These are phyloP conservation scores for Eristalinus sepulchralis DNA, from an alignment of 2,888 invertebrate species.

Conservation along the genomic window DNA sequence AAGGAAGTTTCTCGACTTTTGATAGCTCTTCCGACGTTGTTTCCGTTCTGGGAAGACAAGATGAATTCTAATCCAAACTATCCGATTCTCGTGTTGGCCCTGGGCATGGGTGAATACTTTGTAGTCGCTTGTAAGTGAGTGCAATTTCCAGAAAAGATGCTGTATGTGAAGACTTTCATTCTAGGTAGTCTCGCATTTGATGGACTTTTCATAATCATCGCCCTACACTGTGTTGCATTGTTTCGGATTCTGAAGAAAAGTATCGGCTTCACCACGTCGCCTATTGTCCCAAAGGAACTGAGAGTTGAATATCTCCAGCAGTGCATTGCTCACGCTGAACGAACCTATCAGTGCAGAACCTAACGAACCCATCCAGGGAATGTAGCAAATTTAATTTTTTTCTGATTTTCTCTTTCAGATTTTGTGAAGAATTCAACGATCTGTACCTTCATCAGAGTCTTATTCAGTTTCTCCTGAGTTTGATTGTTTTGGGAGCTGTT, in stretches of 20 bases:
- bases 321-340: constrained; percentile 76
- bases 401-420: constrained; percentile 70
- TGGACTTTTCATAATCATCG: constrained; percentile 75
- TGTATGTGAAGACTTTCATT: not conserved
- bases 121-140: constrained; percentile 74
- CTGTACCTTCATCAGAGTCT: constrained; percentile 75
- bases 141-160: not conserved
- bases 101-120: constrained; percentile 70
- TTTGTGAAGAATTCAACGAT: constrained; percentile 73
- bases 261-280: constrained; percentile 74
- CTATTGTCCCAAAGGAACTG: constrained; percentile 73
- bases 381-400: not conserved
- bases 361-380: too few species aligned
- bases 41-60: constrained; percentile 76
- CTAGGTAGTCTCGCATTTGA: constrained; percentile 77
- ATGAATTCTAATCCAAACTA: constrained; percentile 76
- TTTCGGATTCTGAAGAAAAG: constrained; percentile 74
- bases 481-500: constrained; percentile 75
- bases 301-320: constrained; percentile 75
- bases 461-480: constrained; percentile 76
- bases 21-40: constrained; percentile 74
- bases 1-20: not conserved
- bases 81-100: constrained; percentile 73
- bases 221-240: constrained; percentile 76
- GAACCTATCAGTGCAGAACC: constrained; percentile 72